Conservation (phyloP, 2,113 vertebrate genomes). For the Saimiri boliviensis region DNA sequence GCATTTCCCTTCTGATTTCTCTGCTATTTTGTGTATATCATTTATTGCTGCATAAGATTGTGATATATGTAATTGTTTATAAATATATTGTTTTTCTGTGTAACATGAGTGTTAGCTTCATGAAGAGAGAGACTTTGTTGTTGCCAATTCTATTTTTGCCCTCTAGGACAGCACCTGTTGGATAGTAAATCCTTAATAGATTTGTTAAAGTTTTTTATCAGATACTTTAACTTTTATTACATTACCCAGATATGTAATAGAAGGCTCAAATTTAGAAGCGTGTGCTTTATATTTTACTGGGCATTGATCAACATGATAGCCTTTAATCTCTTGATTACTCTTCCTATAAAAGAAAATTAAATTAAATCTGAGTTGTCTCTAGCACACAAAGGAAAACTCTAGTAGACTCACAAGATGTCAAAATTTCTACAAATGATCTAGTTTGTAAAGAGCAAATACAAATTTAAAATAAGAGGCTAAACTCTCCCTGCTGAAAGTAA, state of each 20-base stretch:
- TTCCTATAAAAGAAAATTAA: background rate
- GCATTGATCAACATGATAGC: background rate
- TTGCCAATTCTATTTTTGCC: background rate
- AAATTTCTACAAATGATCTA: background rate
- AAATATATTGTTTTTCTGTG: background rate
- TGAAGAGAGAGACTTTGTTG: background rate
- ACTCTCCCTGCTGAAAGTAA: background rate
- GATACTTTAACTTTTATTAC: background rate
- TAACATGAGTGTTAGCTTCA: background rate
- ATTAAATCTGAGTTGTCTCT: background rate
- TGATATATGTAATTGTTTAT: background rate
- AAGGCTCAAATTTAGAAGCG: background rate
- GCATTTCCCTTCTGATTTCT: background rate
- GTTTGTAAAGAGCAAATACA: background rate
- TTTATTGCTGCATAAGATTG: background rate
- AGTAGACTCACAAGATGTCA: background rate
- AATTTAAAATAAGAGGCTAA: background rate
- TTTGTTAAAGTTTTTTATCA: background rate
- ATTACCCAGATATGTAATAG: background rate
- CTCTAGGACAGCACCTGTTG: background rate
- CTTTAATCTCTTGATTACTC: background rate
- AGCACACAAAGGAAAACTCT: background rate
- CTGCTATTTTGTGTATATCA: background rate
- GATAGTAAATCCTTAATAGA: background rate
- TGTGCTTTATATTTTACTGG: background rate